A percentile compares a stretch with the other conserved stretches of the same genome.
Conservation (phyloP, 2,797 vertebrate genomes). For the Synanceia verrucosa region DNA sequence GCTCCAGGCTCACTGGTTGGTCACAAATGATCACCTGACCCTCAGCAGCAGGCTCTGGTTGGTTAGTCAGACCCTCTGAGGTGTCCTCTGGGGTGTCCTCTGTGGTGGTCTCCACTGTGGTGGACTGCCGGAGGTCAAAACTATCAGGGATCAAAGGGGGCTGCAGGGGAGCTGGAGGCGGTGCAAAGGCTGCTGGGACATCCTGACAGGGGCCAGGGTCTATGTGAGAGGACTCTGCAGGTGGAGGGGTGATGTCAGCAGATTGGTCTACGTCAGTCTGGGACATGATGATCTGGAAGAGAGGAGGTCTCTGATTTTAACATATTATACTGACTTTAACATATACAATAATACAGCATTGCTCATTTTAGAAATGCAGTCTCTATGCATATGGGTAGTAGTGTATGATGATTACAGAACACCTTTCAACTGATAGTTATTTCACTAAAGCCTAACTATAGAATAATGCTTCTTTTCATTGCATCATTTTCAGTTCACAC, state of each 20-base stretch:
- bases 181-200: conserved; percentile 11
- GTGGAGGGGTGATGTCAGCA: conserved; percentile 29
- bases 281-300: conserved; percentile 79
- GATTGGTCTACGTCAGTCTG: conserved; percentile 54
- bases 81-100: conserved; percentile 19
- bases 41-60: conserved; percentile 30
- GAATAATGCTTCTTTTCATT: not conserved
- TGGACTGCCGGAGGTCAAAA: conserved; percentile 5
- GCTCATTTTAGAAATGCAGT: not conserved
- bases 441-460: not conserved
- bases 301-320: not conserved
- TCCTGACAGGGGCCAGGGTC: conserved; percentile 39
- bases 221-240: not conserved
- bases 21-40: conserved; percentile 79
- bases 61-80: conserved; percentile 35
- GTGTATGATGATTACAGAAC: not conserved
- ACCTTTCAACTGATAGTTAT: not conserved
- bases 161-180: conserved; percentile 14
- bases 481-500: not conserved
- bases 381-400: not conserved
- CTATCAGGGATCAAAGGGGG: conserved; percentile 37
- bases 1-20: conserved; percentile 91
- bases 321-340: not conserved
- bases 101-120: not conserved
- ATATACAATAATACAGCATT: not conserved